Evolutionary conservation across 1,140 invertebrate genomes (phyloP).

Genomic region (Orussus abietinus): DNA sequence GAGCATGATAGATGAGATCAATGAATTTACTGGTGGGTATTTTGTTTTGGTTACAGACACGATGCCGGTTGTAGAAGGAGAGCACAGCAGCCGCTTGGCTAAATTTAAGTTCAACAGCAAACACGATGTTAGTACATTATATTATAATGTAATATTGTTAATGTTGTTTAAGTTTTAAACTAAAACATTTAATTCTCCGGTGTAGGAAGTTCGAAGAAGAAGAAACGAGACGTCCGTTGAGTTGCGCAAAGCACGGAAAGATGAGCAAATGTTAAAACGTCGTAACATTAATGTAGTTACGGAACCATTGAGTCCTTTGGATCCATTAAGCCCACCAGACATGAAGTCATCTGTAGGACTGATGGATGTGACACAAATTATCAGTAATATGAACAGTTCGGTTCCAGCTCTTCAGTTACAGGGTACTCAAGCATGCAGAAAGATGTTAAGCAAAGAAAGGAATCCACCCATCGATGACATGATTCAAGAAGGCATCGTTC

Average conservation of each 20-base stretch:
- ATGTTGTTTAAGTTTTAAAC: background rate
- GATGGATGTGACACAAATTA: no score
- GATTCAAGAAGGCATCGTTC: slow-evolving; percentile 83
- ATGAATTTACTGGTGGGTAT: no score
- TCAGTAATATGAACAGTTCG: no score
- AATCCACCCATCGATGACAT: slow-evolving; percentile 93
- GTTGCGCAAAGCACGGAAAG: slow-evolving; percentile 87
- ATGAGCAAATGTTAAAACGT: slow-evolving; percentile 93
- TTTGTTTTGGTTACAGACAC: no score
- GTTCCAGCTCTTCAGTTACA: slow-evolving; percentile 58
- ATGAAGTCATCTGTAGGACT: no score
- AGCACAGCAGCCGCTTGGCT: slow-evolving; percentile 20
- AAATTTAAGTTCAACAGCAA: slow-evolving; percentile 32
- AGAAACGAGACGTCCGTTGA: slow-evolving; percentile 85
- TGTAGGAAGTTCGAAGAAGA: slow-evolving; percentile 80
- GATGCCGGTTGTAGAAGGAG: slow-evolving; percentile 28
- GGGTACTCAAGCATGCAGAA: slow-evolving; percentile 75
- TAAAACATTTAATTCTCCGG: slow-evolving; percentile 11
- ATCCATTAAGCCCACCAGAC: slow-evolving; percentile 54
- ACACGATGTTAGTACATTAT: slow-evolving; percentile 27
- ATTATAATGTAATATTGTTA: slow-evolving; percentile 4
- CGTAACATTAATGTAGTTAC: slow-evolving; percentile 72
- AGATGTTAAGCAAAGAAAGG: slow-evolving; percentile 85
- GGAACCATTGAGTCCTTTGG: slow-evolving; percentile 39
- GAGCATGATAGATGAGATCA: no score